Evolutionary conservation across 2,113 vertebrate genomes (phyloP).

Genomic region (Zingel zingel): DNA sequence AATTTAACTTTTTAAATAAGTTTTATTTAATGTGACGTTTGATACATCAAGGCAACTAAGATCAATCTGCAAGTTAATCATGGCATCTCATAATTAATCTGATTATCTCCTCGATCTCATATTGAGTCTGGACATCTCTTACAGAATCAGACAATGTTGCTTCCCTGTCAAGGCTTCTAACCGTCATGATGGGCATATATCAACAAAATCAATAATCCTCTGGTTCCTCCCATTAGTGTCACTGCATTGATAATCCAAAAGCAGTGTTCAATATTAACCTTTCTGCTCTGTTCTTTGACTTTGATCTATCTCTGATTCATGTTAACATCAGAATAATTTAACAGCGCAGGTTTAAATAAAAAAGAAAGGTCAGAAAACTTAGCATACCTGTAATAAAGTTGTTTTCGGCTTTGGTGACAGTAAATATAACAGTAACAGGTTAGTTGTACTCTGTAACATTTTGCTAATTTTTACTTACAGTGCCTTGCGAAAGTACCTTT

Average conservation of each 20-base stretch:
- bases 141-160: conserved; percentile 16
- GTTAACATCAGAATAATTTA: conserved; percentile 3
- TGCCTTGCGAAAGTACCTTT: no score
- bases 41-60: conserved; percentile 23
- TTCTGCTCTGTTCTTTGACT: neutral
- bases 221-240: neutral
- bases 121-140: conserved; percentile 20
- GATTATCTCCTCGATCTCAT: conserved; percentile 18
- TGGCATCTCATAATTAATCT: conserved; percentile 17
- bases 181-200: conserved; percentile 22
- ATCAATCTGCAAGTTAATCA: conserved; percentile 45
- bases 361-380: neutral
- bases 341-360: neutral
- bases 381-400: neutral
- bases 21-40: conserved; percentile 28
- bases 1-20: conserved; percentile 22
- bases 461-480: conserved; percentile 27
- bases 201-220: conserved; percentile 18
- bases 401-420: neutral
- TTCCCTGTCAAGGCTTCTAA: conserved; percentile 1
- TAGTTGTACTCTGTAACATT: neutral
- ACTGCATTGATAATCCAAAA: conserved; percentile 6
- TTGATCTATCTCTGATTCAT: conserved; percentile 11
- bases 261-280: conserved; percentile 20
- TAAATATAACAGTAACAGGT: conserved; percentile 1